Evolutionary conservation across 2,888 invertebrate genomes (phyloP).

Genomic region (Drosophila affinis): DNA sequence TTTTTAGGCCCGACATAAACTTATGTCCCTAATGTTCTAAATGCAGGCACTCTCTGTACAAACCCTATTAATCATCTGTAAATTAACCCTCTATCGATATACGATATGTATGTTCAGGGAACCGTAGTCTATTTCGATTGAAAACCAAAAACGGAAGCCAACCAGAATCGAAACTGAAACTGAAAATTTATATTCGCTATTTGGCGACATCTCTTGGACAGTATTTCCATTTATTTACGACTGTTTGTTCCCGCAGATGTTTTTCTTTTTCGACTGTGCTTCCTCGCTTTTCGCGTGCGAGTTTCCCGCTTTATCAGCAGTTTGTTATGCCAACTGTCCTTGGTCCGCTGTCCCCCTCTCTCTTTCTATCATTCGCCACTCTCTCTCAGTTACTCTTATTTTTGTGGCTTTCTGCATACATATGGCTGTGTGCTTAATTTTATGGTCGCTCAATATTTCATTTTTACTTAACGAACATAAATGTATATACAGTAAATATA

Average conservation of each 20-base stretch:
- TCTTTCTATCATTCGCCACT: conserved; percentile 7
- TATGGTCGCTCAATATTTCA: conserved; percentile 71
- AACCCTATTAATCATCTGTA: background rate
- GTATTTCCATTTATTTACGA: conserved; percentile 66
- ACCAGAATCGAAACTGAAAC: conserved; percentile 10
- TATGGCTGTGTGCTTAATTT: conserved; percentile 71
- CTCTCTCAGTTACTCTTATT: background rate
- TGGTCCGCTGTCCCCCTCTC: conserved; percentile 12
- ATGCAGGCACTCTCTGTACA: background rate
- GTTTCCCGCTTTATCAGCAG: conserved; percentile 72
- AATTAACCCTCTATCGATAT: background rate
- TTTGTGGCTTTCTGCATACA: conserved; percentile 11
- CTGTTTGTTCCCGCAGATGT: conserved; percentile 62
- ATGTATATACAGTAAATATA: conserved; percentile 11
- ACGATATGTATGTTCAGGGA: conserved; percentile 8
- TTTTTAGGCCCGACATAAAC: background rate
- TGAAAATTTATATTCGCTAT: conserved; percentile 34
- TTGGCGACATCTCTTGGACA: conserved; percentile 16
- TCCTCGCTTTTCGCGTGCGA: conserved; percentile 52
- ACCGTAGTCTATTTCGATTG: conserved; percentile 20
- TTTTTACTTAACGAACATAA: conserved; percentile 42
- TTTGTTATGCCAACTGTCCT: conserved; percentile 56
- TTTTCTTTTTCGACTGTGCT: conserved; percentile 23
- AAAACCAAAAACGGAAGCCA: conserved; percentile 12
- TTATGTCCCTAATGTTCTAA: background rate